phyloP scores from a whole-genome alignment of 2,797 vertebrate species.

The Scyliorhinus canicula region DNA sequence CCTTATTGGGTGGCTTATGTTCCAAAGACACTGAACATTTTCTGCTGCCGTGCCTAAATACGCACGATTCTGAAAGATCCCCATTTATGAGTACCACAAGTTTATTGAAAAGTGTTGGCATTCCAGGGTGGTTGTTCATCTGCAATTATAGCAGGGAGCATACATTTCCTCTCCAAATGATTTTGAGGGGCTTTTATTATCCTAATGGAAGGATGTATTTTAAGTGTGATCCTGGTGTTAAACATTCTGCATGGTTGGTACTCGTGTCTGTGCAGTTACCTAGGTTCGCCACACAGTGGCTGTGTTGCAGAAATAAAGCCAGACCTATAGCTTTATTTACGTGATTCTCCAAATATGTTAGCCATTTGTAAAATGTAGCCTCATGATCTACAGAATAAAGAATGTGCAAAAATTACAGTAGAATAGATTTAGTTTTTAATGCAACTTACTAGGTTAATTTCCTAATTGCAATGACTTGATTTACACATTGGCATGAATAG shows the following conservation, averaged over 20 bases:
- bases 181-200: constrained; percentile 12
- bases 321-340: background rate
- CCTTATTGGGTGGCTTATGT: background rate
- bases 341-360: background rate
- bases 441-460: background rate
- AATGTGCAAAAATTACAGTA: background rate
- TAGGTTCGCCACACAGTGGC: background rate
- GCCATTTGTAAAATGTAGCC: background rate
- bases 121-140: too few relatives aligned
- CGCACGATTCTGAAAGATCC: background rate
- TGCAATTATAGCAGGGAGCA: background rate
- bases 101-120: background rate
- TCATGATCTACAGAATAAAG: background rate
- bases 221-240: background rate
- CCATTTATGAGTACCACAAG: background rate
- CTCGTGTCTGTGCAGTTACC: background rate
- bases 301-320: background rate
- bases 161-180: background rate
- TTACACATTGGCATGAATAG: background rate
- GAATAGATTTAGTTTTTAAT: background rate
- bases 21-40: background rate
- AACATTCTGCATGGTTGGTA: background rate
- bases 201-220: background rate
- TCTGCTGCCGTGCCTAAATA: background rate
- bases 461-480: background rate